These are phyloP conservation scores for Onthophagus sagittarius DNA, from an alignment of 2,888 invertebrate species.

Conservation along the genomic window DNA sequence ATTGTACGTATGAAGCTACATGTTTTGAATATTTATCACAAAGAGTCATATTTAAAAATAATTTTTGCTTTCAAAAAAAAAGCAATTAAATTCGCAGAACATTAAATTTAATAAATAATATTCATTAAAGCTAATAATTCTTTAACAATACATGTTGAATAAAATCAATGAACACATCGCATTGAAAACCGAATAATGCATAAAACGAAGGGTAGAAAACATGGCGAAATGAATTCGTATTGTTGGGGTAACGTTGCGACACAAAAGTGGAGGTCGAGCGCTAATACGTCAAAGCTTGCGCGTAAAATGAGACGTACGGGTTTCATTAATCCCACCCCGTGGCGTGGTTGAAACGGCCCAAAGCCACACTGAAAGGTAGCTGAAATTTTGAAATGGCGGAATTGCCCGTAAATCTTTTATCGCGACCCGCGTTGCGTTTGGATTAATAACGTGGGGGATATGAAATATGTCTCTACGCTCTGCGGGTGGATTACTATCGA, in stretches of 20 bases:
- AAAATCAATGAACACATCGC: not conserved
- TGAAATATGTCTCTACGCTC: not conserved
- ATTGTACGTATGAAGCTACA: too few species aligned
- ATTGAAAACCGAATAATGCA: not conserved
- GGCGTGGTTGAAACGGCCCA: not conserved
- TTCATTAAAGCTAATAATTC: too few species aligned
- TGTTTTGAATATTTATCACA: too few species aligned
- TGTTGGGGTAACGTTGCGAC: not conserved
- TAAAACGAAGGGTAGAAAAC: not conserved
- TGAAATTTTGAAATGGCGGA: not conserved
- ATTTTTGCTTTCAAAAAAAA: too few species aligned
- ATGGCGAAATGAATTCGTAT: not conserved
- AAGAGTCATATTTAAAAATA: too few species aligned
- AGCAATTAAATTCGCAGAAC: too few species aligned
- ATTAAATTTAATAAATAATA: too few species aligned
- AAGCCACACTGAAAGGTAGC: not conserved
- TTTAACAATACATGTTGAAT: not conserved
- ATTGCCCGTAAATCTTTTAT: not conserved
- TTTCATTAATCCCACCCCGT: slow-evolving; percentile 8
- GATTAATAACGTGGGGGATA: not conserved
- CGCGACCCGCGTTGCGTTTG: not conserved
- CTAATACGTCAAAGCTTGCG: slow-evolving; percentile 3
- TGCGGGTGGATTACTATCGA: not conserved
- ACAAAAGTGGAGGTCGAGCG: not conserved
- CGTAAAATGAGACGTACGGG: slow-evolving; percentile 9